phyloP scores from a whole-genome alignment of 2,888 invertebrate genomes.

The Catocala nupta region DNA sequence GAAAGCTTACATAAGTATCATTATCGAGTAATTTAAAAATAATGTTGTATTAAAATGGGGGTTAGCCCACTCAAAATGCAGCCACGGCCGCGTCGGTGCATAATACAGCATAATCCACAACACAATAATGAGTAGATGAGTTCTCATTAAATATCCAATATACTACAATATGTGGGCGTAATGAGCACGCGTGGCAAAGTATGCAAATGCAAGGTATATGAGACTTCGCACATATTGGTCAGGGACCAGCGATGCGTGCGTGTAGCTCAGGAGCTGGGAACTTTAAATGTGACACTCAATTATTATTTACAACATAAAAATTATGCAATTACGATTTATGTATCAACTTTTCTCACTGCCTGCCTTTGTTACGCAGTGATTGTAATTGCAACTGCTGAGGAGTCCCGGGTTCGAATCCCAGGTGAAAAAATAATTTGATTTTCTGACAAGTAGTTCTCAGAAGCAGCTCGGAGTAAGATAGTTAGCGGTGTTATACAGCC shows the following conservation, averaged over 20 bases:
- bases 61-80: not conserved
- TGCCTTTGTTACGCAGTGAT: too few species aligned
- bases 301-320: not conserved
- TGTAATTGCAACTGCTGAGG: too few species aligned
- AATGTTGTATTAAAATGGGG: not conserved
- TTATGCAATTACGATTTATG: too few species aligned
- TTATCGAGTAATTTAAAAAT: not conserved
- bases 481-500: too few species aligned
- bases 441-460: too few species aligned
- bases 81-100: not conserved
- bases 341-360: too few species aligned
- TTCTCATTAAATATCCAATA: slow-evolving; percentile 51
- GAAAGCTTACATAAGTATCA: too few species aligned
- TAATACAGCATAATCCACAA: not conserved
- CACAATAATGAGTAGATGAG: slow-evolving; percentile 20
- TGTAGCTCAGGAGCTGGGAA: slow-evolving; percentile 53
- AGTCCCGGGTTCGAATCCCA: too few species aligned
- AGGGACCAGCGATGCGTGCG: slow-evolving; percentile 68
- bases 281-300: not conserved
- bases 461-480: too few species aligned
- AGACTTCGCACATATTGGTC: slow-evolving; percentile 70
- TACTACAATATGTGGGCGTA: slow-evolving; percentile 36
- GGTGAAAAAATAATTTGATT: too few species aligned
- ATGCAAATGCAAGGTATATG: slow-evolving; percentile 74
- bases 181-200: slow-evolving; percentile 61